These are phyloP conservation scores for Morpho achilles DNA, from an alignment of 2,888 invertebrate genomes.

Conservation along the genomic window DNA sequence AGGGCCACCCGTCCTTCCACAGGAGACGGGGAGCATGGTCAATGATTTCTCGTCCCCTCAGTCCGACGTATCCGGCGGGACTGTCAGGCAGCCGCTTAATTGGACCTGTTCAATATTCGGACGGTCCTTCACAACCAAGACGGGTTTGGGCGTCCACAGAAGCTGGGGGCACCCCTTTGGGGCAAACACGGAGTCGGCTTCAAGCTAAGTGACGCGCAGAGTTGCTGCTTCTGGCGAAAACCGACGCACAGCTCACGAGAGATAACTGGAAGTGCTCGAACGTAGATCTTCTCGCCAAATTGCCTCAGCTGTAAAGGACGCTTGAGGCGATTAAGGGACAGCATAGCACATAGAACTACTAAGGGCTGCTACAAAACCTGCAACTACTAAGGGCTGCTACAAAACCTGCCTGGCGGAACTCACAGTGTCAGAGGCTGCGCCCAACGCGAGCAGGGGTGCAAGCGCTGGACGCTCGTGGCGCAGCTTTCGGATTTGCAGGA, in stretches of 20 bases:
- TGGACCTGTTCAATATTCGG: conserved; percentile 21
- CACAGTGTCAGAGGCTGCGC: too few relatives aligned
- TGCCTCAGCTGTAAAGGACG: conserved; percentile 20
- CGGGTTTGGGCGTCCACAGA: conserved; percentile 22
- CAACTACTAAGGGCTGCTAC: background rate
- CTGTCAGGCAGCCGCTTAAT: background rate
- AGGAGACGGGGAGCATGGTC: conserved; percentile 24
- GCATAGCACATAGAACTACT: conserved; percentile 17
- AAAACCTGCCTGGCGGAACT: too few relatives aligned
- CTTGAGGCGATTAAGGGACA: conserved; percentile 25
- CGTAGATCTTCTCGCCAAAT: conserved; percentile 10
- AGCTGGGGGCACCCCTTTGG: conserved; percentile 23
- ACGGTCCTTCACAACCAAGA: conserved; percentile 17
- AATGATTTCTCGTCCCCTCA: conserved; percentile 6
- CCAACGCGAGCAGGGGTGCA: background rate
- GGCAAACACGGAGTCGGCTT: conserved; percentile 24
- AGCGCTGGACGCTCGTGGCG: background rate
- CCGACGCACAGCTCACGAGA: conserved; percentile 23
- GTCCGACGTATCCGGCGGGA: conserved; percentile 7
- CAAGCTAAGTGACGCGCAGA: conserved; percentile 25
- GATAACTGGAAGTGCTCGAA: conserved; percentile 15
- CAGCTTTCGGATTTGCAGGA: background rate
- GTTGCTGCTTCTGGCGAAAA: conserved; percentile 20
- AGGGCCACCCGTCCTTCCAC: conserved; percentile 22
- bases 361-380: too few relatives aligned